Base-by-base conservation (phyloP, 2,113 vertebrate genomes). In the Micronycteris hirsuta region DNA sequence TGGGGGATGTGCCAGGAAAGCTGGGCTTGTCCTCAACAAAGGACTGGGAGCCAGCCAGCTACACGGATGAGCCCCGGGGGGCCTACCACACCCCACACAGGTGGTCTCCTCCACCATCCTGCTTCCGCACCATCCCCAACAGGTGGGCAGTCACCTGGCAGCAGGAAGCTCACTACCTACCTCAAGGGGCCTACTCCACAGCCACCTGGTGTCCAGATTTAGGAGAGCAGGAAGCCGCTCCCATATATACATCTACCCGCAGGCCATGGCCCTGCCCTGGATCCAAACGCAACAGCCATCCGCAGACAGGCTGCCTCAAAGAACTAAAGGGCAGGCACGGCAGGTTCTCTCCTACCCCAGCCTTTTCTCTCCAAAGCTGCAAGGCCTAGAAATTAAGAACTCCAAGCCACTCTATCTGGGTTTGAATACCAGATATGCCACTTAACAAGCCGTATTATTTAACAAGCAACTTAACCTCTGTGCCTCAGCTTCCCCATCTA, bases 21-120 rank as follows among this genome's bases (percentile, higher is more conserved):
- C 82, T 7, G 22, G 61, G 47, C 78, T 78, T 67, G 77, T 95
- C 93, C 83, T 91, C 89, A 74, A 95, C 91, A 97, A 96, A 97
- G 91, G 86, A 22, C 78, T 94, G 88, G 95, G 87, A 96, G 88
- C 31, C 12, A 76, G 92, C 87, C 95, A 96, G 95, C 71, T 33
- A 26, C 45, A 2, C 0, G 4, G 68, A 8, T 26, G 41, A 54
- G 54, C 78, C 58, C 71, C 26, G 54, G 81, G 81, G 67, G 71
- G 36, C 68, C 58, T 41, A 78, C 26, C 61, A 14, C 19, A 12
- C 2, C 74, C 68, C 22, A 58, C 61, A 61, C 81, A 84, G 73
- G 67, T 78, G 70, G 52, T 28, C 31, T 68, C 20, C 6, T n/a
- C 15, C n/a, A n/a, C n/a, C 56, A n/a, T 73, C 84, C 33, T 1